A percentile compares a stretch with the other conserved stretches of the same genome.
Evolutionary conservation across 2,113 vertebrate genomes (phyloP).

Genomic region (Chloebia gouldiae): DNA sequence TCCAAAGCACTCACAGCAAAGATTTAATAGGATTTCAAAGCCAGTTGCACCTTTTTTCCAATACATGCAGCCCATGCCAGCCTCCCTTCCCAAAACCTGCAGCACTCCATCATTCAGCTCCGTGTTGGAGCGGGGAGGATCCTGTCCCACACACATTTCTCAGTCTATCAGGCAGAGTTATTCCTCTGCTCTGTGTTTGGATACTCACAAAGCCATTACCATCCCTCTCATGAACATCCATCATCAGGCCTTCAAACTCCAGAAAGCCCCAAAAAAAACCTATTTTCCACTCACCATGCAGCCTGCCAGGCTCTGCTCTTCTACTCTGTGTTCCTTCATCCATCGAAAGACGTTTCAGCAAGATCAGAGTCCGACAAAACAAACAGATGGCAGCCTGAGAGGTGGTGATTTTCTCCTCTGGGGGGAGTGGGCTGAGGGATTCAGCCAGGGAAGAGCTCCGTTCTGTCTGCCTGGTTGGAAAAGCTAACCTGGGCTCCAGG

Average conservation of each 20-base stretch:
- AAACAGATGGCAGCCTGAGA: slow-evolving; percentile 38
- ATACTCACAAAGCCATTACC: slow-evolving; percentile 57
- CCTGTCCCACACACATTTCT: slow-evolving; percentile 2
- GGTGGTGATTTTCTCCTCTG: background rate
- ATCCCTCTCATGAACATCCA: slow-evolving; percentile 41
- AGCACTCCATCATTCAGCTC: background rate
- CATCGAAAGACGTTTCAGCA: slow-evolving; percentile 41
- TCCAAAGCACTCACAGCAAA: background rate
- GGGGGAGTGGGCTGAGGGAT: background rate
- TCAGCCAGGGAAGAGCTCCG: background rate
- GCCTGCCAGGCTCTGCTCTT: slow-evolving; percentile 67
- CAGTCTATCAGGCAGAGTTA: slow-evolving; percentile 13
- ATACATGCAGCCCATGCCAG: background rate
- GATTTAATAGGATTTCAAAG: background rate
- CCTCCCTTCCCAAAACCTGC: background rate
- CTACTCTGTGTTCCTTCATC: slow-evolving; percentile 39
- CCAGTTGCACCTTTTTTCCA: background rate
- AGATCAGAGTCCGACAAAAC: background rate
- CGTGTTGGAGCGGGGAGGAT: background rate
- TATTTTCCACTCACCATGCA: slow-evolving; percentile 56
- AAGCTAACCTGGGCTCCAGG: background rate
- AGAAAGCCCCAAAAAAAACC: slow-evolving; percentile 18
- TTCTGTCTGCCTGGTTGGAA: background rate
- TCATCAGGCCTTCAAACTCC: slow-evolving; percentile 39
- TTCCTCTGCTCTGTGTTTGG: slow-evolving; percentile 24